Evolutionary conservation across 2,113 vertebrate genomes (phyloP), one percentile per base, ranked within the genome.

Genomic region (Grammomys surdaster): DNA sequence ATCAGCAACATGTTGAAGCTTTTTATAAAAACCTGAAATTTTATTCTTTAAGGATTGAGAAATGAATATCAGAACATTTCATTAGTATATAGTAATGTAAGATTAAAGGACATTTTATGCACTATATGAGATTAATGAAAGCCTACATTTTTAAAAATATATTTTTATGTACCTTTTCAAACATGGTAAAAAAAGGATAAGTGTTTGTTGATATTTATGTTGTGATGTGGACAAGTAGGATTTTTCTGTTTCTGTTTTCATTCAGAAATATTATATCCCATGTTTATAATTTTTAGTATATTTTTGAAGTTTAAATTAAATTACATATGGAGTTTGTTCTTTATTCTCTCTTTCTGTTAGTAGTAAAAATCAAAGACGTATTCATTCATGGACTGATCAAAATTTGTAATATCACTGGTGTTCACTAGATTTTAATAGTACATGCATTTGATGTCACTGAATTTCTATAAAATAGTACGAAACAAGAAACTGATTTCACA

Each of bases 361-460:
- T 70, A 65, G 75, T 96, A 95, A 97, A 92, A 91, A 84, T 82
- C 2, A 90, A 97, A 89, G 19, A 69, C 67, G 93, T 93, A 78
- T 85, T 97, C 11, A 81, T 94, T 93, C 43, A 76, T 48, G 11
- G 16, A 63, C 73, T 96, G 24, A 70, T 95, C 13, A 73, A 43
- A 89, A 90, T 95, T 95, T 96, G 28, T 82, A n/a, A 31, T 73
- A 77, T 58, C 36, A 70, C 3, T 87, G 46, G 65, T 95, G 51
- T 87, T 91, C 69, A 88, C 80, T 93, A 85, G 88, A 96, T 11
- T 63, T 31, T 82, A 33, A 96, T 90, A 43, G 11, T 89, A 54
- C 26, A 63, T 88, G 54, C 63, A 91, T 89, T 93, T 90, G 22
- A 28, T n/a, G 73, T 56, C 86, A 78, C 19, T 80, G 3, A 88